Evolutionary conservation across 2,888 invertebrate species (phyloP).

Genomic region (Melieria picta): DNA sequence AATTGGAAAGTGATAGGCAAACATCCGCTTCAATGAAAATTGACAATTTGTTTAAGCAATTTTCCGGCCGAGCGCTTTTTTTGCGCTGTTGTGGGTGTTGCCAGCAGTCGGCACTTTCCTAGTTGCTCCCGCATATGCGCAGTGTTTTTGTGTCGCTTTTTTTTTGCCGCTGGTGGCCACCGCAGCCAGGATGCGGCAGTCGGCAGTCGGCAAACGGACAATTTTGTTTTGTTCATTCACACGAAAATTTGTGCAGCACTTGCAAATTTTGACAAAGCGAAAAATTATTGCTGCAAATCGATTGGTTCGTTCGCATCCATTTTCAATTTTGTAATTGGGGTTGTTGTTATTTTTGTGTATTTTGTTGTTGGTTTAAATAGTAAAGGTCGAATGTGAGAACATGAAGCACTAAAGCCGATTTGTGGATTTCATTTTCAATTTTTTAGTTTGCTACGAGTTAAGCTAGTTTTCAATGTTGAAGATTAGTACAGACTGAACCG

Average conservation of each 20-base stretch:
- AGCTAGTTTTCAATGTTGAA: too few relatives aligned
- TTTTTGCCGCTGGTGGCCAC: background rate
- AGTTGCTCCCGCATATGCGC: background rate
- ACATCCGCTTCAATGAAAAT: constrained; percentile 53
- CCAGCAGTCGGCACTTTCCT: background rate
- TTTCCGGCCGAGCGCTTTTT: constrained; percentile 47
- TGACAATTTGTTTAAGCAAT: constrained; percentile 53
- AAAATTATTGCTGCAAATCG: constrained; percentile 45
- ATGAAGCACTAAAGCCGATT: too few relatives aligned
- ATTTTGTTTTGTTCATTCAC: constrained; percentile 28
- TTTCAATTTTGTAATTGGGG: constrained; percentile 35
- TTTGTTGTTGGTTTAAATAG: background rate
- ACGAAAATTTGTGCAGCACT: constrained; percentile 33
- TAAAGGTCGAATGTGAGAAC: too few relatives aligned
- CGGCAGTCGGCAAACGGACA: background rate
- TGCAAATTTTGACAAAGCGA: constrained; percentile 45
- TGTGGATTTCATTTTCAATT: too few relatives aligned
- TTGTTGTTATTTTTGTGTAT: constrained; percentile 29
- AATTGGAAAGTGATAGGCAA: constrained; percentile 57
- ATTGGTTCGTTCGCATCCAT: constrained; percentile 38
- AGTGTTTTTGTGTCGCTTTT: background rate
- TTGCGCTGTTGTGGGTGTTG: constrained; percentile 8
- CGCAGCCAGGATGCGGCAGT: too few relatives aligned
- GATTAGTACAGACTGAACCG: too few relatives aligned
- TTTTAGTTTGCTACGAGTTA: too few relatives aligned